phyloP scores from a whole-genome alignment of 2,113 vertebrate species.

The Nothobranchius kuhntae region DNA sequence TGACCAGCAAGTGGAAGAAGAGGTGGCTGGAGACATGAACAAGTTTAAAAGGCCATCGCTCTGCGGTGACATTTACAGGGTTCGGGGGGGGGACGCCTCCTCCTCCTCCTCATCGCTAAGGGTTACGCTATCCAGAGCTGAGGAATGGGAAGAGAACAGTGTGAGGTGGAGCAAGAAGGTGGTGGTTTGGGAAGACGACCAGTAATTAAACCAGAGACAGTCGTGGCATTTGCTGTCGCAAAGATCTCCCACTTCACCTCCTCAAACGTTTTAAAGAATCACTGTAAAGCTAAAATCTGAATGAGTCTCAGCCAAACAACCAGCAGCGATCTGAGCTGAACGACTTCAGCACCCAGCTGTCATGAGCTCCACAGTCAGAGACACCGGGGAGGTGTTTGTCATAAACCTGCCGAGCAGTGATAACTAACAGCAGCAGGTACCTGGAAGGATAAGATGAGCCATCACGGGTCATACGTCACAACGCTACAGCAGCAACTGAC shows the following conservation, averaged over 20 bases:
- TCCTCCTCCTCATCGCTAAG: constrained; percentile 66
- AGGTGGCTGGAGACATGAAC: constrained; percentile 66
- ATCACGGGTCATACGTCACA: constrained; percentile 51
- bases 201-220: constrained; percentile 69
- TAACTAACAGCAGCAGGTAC: constrained; percentile 52
- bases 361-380: constrained; percentile 30
- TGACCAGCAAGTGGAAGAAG: constrained; percentile 47
- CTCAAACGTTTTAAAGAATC: constrained; percentile 4
- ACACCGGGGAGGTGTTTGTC: constrained; percentile 56
- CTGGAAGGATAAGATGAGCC: constrained; percentile 40
- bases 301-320: constrained; percentile 16
- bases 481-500: constrained; percentile 44
- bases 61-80: constrained; percentile 79
- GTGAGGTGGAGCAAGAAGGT: constrained; percentile 57
- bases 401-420: constrained; percentile 54
- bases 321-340: constrained; percentile 26
- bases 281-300: not conserved
- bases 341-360: constrained; percentile 15
- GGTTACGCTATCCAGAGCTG: constrained; percentile 70
- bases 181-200: constrained; percentile 33
- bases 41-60: constrained; percentile 73
- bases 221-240: constrained; percentile 67
- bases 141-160: constrained; percentile 77
- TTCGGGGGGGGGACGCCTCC: constrained; percentile 43
- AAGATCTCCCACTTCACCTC: constrained; percentile 47